Evolutionary conservation across 23 tunicate genomes (phyloP), one percentile per base, ranked within the genome.

Genomic region (Botrylloides violaceus): DNA sequence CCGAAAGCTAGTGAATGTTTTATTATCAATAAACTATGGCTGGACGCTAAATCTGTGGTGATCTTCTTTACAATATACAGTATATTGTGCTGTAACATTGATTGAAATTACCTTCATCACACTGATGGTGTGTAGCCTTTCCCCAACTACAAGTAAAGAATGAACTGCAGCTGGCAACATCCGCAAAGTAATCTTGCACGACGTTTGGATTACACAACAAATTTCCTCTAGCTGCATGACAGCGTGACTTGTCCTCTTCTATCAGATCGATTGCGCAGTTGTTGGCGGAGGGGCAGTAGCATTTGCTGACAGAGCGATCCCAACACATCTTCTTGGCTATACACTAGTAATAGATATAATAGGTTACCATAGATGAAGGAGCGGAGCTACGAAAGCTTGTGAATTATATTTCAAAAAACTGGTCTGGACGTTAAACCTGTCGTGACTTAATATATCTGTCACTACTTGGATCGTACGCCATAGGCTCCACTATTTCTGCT

Each of bases 251-350:
- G 19, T 33, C 36, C 26, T 15, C 34, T 3, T 21, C 3, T 19
- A 81, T 64, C 2, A 72, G 80, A 5, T 81, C 75, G 5, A 65
- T 50, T 31, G 80, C 72, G 56, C 86, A 81, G 18, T 61, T 74
- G 28, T 66, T 59, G 24, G 24, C 72, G 55, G 66, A 43, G 37
- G 30, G 32, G 68, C 86, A 81, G 39, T 48, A 77, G 55, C 90
- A 83, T 48, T 63, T 77, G 37, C 64, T 60, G 20, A 71, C 36
- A 37, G 77, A 66, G 21, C 82, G 59, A 39, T 83, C 90, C 90
- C 90, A 83, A 55, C 90, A 83, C 34, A 76, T 72, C 7, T 59
- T 33, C 37, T 37, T 73, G 2, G 47, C 32, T 27, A 72, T 64
- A 34, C 86, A 81, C 86, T 81, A 64, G n/a, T n/a, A n/a, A n/a